Evolutionary conservation across 2,113 vertebrate species (phyloP).

Genomic region (Muntiacus muntjak): DNA sequence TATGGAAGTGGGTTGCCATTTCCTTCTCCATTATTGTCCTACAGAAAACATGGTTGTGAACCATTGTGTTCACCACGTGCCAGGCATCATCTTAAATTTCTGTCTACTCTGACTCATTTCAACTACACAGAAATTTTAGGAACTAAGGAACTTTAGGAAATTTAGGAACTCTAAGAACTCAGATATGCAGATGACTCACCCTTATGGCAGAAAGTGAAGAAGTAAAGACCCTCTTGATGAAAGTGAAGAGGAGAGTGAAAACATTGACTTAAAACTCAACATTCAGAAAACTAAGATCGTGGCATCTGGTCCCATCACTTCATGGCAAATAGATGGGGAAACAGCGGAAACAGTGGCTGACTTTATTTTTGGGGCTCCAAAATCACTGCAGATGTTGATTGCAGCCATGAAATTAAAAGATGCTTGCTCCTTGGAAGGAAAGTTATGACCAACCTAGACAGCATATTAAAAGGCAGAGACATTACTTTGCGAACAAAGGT

Average conservation of each 20-base stretch:
- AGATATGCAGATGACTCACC: background rate
- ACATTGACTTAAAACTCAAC: background rate
- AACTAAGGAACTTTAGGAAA: background rate
- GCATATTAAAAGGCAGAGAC: background rate
- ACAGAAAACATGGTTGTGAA: background rate
- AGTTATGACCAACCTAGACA: background rate
- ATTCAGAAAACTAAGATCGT: background rate
- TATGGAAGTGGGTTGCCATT: background rate
- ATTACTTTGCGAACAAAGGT: background rate
- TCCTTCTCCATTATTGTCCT: background rate
- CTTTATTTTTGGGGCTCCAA: background rate
- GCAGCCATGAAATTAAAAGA: background rate
- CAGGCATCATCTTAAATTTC: background rate
- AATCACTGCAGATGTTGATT: background rate
- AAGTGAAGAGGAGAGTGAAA: background rate
- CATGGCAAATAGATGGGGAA: background rate
- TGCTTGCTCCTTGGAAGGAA: background rate
- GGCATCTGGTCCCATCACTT: background rate
- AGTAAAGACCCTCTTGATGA: background rate
- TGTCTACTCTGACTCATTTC: background rate
- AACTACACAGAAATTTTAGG: background rate
- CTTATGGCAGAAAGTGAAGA: background rate
- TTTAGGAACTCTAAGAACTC: background rate
- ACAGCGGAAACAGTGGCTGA: background rate
- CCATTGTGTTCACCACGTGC: background rate